Base-by-base conservation (phyloP, 2,888 invertebrate species). In the Cryptocephalus moraei region DNA sequence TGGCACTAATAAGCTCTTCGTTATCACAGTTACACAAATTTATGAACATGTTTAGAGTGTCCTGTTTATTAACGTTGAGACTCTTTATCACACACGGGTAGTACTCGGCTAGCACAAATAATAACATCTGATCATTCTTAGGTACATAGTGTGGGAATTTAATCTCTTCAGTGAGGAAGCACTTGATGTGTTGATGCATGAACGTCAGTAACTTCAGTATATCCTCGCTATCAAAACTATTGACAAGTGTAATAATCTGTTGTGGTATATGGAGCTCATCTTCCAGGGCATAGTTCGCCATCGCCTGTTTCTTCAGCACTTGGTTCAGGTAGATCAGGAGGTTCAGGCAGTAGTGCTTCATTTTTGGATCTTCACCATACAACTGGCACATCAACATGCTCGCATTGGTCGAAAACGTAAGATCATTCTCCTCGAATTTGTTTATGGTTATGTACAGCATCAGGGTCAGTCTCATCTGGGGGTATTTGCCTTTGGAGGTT, bases 51-150 rank as follows among this genome's bases (percentile, higher is more conserved):
- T 62, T 57, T 42, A 68, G 47, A n/a, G 61, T 59, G 39, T 63
- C 60, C 48, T 62, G 58, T 45, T 58, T 60, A 13, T 54, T 58
- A 36, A 60, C 50, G 47, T 57, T 53, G 11, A 66, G 51, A 44
- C 55, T 56, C 41, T 57, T 57, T n/a, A 66, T 51, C 43, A 62
- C 58, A 43, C 64, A 65, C 6, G 66, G 64, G 50, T 65, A 68
- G 52, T 62, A 64, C 39, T 60, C 58, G 33, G 66, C 49, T 31
- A 67, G 50, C 10, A 64, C 39, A 43, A 67, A 63, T 33, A 64
- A 44, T 41, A 60, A 36, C 8, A 57, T 55, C 46, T 51, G 49
- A 42, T 60, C 58, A 41, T 60, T 56, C 14, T 47, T 46, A n/a
- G 50, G 41, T 33, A 59, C 51, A 43, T 59, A 57, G 32, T 54